Base-by-base conservation (phyloP, 2,888 invertebrate genomes). In the Cephus runcator region DNA sequence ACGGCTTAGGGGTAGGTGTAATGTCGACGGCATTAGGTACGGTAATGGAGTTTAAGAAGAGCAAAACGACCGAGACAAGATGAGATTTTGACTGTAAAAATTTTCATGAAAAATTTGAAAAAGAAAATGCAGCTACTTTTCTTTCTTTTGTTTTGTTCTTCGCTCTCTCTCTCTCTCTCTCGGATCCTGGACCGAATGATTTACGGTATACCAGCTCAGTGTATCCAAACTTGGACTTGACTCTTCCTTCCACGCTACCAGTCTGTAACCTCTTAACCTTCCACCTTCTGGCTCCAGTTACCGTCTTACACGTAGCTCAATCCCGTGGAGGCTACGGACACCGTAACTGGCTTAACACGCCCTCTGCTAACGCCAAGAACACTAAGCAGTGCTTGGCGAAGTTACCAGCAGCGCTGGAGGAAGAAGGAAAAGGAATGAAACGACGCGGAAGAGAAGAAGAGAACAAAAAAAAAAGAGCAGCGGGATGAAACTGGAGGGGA, bases 281-380 rank as follows among this genome's bases (percentile, higher is more conserved):
- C 77, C 69, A 77, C 68, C 76, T 81, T 77, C 69, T 76, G 77
- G 36, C 79, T 85, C 77, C 79, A 75, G 79, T 82, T 80, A 83
- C 79, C 82, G 81, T 77, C 77, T 77, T 76, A 79, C 78, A 79
- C 79, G 81, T 31, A 78, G 76, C 73, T 69, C 78, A 75, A 78
- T 77, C 80, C 78, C 76, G 75, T 75, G 76, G 78, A 79, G 78
- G 77, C 77, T 77, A 74, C 77, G 81, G 82, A 84, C 83, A 81
- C 85, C 83, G 81, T 81, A 83, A 85, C 85, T 82, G 81, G 83
- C 82, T 84, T 86, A 84, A 85, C 83, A 85, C 82, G 85, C 84
- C 77, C 75, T 80, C 85, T 79, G 83, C 80, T 86, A 87, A 87
- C 85, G 82, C 85, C 78, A 80, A 83, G 85, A 86, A 84, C 12